These are phyloP conservation scores for Amphimallon solstitiale DNA, from an alignment of 2,888 invertebrate genomes.

Conservation along the genomic window DNA sequence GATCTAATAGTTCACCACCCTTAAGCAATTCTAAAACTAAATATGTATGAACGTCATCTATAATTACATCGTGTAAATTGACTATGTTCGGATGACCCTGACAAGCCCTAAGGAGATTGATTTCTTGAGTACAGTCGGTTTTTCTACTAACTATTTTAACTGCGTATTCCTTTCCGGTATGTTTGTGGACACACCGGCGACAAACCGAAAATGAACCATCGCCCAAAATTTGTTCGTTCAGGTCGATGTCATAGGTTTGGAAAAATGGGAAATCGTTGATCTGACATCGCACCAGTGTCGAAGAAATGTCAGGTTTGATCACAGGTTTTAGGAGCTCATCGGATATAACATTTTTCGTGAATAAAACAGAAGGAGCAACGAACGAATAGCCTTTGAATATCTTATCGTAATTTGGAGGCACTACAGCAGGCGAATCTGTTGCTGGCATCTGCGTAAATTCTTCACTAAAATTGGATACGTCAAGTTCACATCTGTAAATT, in stretches of 20 bases:
- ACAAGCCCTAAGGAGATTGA: slow-evolving; percentile 81
- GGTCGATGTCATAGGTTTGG: slow-evolving; percentile 81
- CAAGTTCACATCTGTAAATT: slow-evolving; percentile 75
- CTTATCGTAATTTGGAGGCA: slow-evolving; percentile 86
- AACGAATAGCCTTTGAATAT: slow-evolving; percentile 95
- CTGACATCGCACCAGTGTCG: slow-evolving; percentile 54
- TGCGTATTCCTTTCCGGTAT: slow-evolving; percentile 80
- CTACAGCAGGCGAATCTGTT: slow-evolving; percentile 90
- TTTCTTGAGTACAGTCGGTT: slow-evolving; percentile 77
- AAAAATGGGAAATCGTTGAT: slow-evolving; percentile 82
- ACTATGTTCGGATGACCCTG: slow-evolving; percentile 92
- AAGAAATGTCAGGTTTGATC: slow-evolving; percentile 62
- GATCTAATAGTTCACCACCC: slow-evolving; percentile 83
- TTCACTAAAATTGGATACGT: slow-evolving; percentile 95
- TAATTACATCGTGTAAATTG: slow-evolving; percentile 81
- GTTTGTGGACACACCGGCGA: slow-evolving; percentile 79
- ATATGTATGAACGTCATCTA: slow-evolving; percentile 88
- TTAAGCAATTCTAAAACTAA: slow-evolving; percentile 86
- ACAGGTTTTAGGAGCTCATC: slow-evolving; percentile 75
- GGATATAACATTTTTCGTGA: slow-evolving; percentile 81
- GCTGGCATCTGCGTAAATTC: slow-evolving; percentile 95
- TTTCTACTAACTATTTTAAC: slow-evolving; percentile 85
- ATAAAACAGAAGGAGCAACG: slow-evolving; percentile 90
- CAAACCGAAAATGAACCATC: slow-evolving; percentile 92
- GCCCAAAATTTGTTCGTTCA: slow-evolving; percentile 77